Evolutionary conservation across 2,113 vertebrate species (phyloP), one percentile per base, ranked within the genome.

Genomic region (Megaceryle maxima): DNA sequence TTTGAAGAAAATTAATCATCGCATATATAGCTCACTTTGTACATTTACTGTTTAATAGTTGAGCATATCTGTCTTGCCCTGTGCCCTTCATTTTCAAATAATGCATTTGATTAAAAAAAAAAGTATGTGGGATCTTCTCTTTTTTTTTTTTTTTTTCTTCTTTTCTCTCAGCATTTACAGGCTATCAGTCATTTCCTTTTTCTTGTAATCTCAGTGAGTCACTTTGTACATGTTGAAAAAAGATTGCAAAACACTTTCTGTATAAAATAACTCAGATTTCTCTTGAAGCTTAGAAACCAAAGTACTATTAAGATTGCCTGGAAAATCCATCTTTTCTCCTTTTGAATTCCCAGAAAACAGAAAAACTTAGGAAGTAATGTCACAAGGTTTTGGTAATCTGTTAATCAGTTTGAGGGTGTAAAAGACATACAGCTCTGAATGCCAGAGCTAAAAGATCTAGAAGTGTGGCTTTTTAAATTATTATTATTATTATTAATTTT

Each of bases 181-280:
- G 26, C n/a, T 59, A 63, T 35, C 75, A 81, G 76, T 84, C 46
- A 69, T 62, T 94, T 92, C 72, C 76, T 83, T 78, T 90, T 78
- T 60, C 68, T 72, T 88, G 28, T 91, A 50, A 78, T 84, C 80
- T 70, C 43, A 66, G 26, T 74, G 68, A 93, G 88, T 94, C 66
- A 37, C 31, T 86, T 73, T 12, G 66, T 37, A 88, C 60, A 83
- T 59, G 64, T 66, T 3, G 22, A 80, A 56, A 92, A 77, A 81
- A 72, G 56, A 87, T 95, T 95, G 77, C 70, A 62, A 84, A 88
- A 96, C 87, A 51, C 25, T 80, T 95, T 72, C 57, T 87, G 31
- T 14, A 13, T 59, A 77, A 44, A 88, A 46, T 53, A 72, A 3
- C 18, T 87, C 29, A 48, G 44, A 69, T 43, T 48, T 78, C 66